Percentiles rank a stretch among this genome's conserved stretches.
These are phyloP conservation scores for Drosophila neonasuta DNA, from an alignment of 2,888 invertebrate genomes.

Conservation along the genomic window DNA sequence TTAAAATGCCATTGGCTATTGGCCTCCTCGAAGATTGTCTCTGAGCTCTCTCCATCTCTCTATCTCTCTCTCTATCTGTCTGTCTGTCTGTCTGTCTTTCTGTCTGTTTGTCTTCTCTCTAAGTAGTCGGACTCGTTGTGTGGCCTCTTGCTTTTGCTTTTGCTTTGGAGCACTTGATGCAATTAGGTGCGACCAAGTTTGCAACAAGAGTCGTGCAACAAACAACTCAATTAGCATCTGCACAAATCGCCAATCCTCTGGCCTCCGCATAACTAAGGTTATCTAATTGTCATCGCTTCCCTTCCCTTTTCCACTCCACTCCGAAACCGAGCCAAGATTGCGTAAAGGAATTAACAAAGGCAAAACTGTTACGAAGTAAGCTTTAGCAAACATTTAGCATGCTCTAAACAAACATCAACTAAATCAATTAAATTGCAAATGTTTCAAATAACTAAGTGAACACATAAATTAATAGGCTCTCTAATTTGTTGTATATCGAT, in stretches of 20 bases:
- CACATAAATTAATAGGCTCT: too few relatives aligned
- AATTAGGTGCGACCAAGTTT: slow-evolving; percentile 45
- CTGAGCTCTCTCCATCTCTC: background rate
- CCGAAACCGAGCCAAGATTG: too few relatives aligned
- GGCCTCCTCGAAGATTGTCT: background rate
- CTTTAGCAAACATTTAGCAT: too few relatives aligned
- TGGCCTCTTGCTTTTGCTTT: slow-evolving; percentile 1
- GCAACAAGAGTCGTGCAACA: slow-evolving; percentile 32
- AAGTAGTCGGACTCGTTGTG: background rate
- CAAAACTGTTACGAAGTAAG: background rate
- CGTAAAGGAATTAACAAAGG: background rate
- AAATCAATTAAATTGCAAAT: too few relatives aligned
- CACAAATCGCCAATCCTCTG: background rate
- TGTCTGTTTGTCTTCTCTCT: background rate
- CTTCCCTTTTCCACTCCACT: too few relatives aligned
- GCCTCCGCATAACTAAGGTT: background rate
- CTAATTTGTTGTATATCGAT: too few relatives aligned
- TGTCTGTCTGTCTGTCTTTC: slow-evolving; percentile 1
- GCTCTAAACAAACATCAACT: too few relatives aligned
- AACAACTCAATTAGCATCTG: slow-evolving; percentile 52
- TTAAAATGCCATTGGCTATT: slow-evolving; percentile 38
- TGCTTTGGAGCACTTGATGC: slow-evolving; percentile 40
- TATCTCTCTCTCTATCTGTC: background rate
- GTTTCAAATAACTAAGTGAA: too few relatives aligned
- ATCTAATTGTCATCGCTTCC: slow-evolving; percentile 4